phyloP scores from a whole-genome alignment of 1,140 invertebrate species.

The Lasaia peninsularis region DNA sequence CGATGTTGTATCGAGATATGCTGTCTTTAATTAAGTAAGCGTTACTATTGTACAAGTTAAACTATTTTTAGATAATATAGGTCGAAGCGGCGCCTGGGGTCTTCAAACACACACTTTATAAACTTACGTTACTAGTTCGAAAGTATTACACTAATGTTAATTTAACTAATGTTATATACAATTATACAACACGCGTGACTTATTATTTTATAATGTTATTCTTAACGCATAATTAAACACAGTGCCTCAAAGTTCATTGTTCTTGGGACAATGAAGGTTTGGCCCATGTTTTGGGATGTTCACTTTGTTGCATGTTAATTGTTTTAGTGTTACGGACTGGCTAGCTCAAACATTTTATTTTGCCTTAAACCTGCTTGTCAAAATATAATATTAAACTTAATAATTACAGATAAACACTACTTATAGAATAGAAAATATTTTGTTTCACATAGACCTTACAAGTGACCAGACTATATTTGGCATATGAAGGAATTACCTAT shows the following conservation, averaged over 20 bases:
- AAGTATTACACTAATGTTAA: neutral
- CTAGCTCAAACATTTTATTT: neutral
- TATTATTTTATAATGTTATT: slow-evolving; percentile 17
- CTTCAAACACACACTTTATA: neutral
- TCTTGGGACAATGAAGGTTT: slow-evolving; percentile 55
- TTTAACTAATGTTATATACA: too few relatives aligned
- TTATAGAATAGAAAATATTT: too few relatives aligned
- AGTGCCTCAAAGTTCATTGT: slow-evolving; percentile 42
- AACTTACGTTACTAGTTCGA: neutral
- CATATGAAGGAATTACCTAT: too few relatives aligned
- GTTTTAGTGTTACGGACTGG: neutral
- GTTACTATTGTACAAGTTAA: slow-evolving; percentile 13
- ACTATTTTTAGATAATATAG: slow-evolving; percentile 17
- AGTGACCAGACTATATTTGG: too few relatives aligned
- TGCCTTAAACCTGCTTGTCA: too few relatives aligned
- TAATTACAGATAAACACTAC: too few relatives aligned
- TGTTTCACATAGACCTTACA: too few relatives aligned
- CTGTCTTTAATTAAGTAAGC: slow-evolving; percentile 15
- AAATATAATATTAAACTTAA: too few relatives aligned
- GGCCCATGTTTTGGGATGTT: slow-evolving; percentile 51
- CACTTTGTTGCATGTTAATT: slow-evolving; percentile 28
- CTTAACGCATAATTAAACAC: slow-evolving; percentile 32
- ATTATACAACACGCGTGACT: neutral
- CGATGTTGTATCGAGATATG: slow-evolving; percentile 1
- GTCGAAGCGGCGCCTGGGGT: slow-evolving; percentile 14